Percentiles rank a stretch among this genome's conserved stretches.
Conservation (phyloP, 2,797 vertebrate species). For the Cheirogaleus major region DNA sequence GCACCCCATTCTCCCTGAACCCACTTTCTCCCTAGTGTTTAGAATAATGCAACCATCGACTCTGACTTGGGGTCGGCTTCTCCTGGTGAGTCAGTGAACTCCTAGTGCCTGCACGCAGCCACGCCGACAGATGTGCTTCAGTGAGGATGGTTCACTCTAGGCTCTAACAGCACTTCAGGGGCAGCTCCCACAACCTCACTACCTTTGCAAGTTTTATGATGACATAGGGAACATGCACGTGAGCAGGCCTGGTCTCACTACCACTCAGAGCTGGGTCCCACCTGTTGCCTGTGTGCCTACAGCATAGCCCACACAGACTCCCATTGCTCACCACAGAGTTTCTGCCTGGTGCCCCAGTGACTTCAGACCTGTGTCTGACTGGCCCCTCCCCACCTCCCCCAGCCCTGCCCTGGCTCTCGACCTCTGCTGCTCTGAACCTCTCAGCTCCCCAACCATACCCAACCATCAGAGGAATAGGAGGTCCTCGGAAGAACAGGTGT, state of each 20-base stretch:
- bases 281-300: fast-evolving
- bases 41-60: fast-evolving
- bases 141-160: background rate
- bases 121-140: background rate
- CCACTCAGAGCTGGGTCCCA: background rate
- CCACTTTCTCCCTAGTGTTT: background rate
- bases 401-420: background rate
- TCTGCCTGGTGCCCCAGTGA: background rate
- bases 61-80: no score
- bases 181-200: background rate
- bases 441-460: background rate
- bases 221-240: background rate
- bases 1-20: background rate
- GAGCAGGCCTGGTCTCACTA: background rate
- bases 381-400: background rate
- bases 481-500: background rate
- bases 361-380: background rate
- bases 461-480: background rate
- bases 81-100: background rate
- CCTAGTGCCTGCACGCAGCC: no score
- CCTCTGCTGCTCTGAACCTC: background rate
- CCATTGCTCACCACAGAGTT: background rate
- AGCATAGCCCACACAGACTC: background rate
- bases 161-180: background rate
- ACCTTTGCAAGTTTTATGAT: background rate